Evolutionary conservation across 2,113 vertebrate genomes (phyloP).

Genomic region (Datnioides undecimradiatus): DNA sequence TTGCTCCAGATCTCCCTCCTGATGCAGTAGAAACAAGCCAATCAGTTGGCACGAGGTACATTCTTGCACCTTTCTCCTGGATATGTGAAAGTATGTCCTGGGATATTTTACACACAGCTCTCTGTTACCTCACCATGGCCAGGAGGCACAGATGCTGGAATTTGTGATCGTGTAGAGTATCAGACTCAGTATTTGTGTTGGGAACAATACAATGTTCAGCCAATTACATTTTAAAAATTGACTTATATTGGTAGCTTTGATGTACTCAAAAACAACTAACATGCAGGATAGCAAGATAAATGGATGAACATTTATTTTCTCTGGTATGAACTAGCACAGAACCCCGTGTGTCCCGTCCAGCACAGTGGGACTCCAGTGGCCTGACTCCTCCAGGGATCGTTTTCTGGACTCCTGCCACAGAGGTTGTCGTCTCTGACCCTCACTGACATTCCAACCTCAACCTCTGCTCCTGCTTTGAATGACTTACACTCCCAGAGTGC

Average conservation of each 20-base stretch:
- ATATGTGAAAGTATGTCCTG: neutral
- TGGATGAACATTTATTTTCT: slow-evolving; percentile 10
- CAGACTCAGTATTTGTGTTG: neutral
- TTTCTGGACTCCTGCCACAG: slow-evolving; percentile 36
- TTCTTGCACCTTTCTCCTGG: too few relatives aligned
- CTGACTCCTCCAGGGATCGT: slow-evolving; percentile 44
- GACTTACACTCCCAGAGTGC: slow-evolving; percentile 69
- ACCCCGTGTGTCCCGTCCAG: slow-evolving; percentile 68
- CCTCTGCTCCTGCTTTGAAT: slow-evolving; percentile 87
- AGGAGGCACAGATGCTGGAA: neutral
- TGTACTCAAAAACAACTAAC: too few relatives aligned
- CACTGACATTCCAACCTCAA: slow-evolving; percentile 86
- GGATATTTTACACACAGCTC: neutral
- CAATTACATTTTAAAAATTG: neutral
- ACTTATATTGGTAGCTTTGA: neutral
- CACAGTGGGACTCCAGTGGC: slow-evolving; percentile 75
- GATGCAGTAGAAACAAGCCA: neutral
- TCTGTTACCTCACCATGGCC: neutral
- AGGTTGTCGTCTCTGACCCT: slow-evolving; percentile 61
- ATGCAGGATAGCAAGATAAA: slow-evolving; percentile 12
- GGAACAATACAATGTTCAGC: neutral
- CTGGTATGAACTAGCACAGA: slow-evolving; percentile 19
- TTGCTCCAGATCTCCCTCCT: neutral
- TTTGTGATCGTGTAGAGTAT: slow-evolving; percentile 8
- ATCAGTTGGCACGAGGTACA: neutral